phyloP scores from a whole-genome alignment of 2,113 vertebrate species.

The Podiceps cristatus region DNA sequence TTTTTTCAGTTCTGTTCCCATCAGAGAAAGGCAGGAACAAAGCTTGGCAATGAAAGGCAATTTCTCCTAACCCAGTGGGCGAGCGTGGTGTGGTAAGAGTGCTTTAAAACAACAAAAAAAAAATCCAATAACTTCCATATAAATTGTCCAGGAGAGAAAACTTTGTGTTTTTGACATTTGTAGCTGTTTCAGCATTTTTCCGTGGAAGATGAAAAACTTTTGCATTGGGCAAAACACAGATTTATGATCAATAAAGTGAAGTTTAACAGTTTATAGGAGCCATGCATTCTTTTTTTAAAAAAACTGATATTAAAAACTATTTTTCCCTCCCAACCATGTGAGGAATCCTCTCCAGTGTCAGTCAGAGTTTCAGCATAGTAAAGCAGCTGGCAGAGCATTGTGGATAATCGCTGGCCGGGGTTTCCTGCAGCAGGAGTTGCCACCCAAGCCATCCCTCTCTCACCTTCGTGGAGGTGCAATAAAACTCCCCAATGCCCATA shows the following conservation, averaged over 20 bases:
- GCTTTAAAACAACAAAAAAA: conserved; percentile 76
- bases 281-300: conserved; percentile 74
- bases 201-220: conserved; percentile 83
- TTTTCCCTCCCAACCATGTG: conserved; percentile 63
- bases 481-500: neutral
- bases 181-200: conserved; percentile 84
- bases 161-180: conserved; percentile 80
- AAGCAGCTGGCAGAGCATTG: conserved; percentile 32
- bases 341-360: conserved; percentile 35
- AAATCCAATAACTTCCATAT: conserved; percentile 84
- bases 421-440: neutral
- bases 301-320: conserved; percentile 80
- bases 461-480: neutral
- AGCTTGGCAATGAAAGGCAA: neutral
- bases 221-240: conserved; percentile 87
- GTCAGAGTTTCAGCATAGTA: conserved; percentile 54
- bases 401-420: neutral
- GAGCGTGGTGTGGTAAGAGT: conserved; percentile 22
- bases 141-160: conserved; percentile 84
- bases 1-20: conserved; percentile 8
- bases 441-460: neutral
- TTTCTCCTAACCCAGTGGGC: conserved; percentile 48
- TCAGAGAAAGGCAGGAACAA: neutral
- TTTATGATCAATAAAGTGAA: conserved; percentile 85
- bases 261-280: conserved; percentile 80